Base-by-base conservation (phyloP, 2,113 vertebrate genomes). In the Tricholaema leucomelas region DNA sequence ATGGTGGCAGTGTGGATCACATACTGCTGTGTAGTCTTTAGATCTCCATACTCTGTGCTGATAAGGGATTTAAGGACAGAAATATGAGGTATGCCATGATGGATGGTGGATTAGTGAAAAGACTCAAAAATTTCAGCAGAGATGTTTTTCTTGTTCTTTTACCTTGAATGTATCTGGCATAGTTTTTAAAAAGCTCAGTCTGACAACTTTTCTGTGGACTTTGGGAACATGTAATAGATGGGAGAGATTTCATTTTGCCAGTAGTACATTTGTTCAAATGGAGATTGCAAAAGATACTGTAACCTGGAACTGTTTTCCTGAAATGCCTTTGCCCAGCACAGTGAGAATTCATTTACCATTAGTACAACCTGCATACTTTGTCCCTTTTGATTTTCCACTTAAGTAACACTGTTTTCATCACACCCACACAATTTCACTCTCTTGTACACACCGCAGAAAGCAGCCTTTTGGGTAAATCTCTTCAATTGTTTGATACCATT, bases 361-460 rank as follows among this genome's bases (percentile, higher is more conserved):
- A 64, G 20, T 25, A 18, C 10, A 74, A 23, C 8, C 5, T 74
- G 21, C 14, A 36, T 21, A 4, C 44, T 58, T 64, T 61, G 8
- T 58, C 20, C 31, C 1, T 31, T 61, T 72, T 44, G 20, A 8
- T 66, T 64, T 85, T 56, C 21, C 8, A 7, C 23, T 19, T 10
- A 52, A 40, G 5, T 44, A 55, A 8, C 2, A 2, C 5, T 40
- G 2, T 65, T 46, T 64, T 42, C n/a, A 61, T 42, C 2, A 17
- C 3, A 12, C 7, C 4, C 4, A 1, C n/a, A 12, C 3, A 9
- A 10, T 48, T 76, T 60, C 9, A 16, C 5, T 69, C 15, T 12
- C 12, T 36, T 28, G 3, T 33, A 27, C 1, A 1, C 0, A 1
- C 12, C 61, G 3, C 7, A 10, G 56, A 58, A 77, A 81, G 13